phyloP scores from a whole-genome alignment of 2,797 vertebrate species.

The Mareca penelope region DNA sequence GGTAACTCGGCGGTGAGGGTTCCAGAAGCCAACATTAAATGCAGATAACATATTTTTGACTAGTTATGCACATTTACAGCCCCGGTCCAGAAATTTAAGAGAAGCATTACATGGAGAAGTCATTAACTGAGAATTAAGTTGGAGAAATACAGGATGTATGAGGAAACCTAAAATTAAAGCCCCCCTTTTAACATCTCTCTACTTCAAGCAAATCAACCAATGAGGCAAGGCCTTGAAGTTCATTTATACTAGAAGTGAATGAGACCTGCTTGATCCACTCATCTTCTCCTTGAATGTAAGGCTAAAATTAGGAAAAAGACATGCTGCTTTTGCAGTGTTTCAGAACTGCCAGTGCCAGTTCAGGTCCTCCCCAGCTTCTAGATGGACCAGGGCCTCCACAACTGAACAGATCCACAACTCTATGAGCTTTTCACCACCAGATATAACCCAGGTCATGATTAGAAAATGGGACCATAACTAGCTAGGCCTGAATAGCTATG shows the following conservation, averaged over 20 bases:
- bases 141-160: not conserved
- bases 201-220: slow-evolving; percentile 7
- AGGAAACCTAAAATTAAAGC: not conserved
- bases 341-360: not conserved
- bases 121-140: slow-evolving; percentile 48
- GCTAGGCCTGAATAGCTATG: not conserved
- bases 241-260: not conserved
- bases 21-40: slow-evolving; percentile 28
- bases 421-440: not conserved
- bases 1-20: not conserved
- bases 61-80: not conserved
- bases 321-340: not conserved
- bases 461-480: not conserved
- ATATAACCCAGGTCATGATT: not conserved
- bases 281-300: not conserved
- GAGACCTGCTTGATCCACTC: not conserved
- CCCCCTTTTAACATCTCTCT: not conserved
- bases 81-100: slow-evolving; percentile 3
- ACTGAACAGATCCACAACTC: not conserved
- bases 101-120: slow-evolving; percentile 35
- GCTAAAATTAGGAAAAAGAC: not conserved
- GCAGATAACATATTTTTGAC: slow-evolving; percentile 48
- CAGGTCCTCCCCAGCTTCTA: not conserved
- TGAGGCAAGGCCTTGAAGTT: not conserved
- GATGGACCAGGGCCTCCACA: not conserved